These are phyloP conservation scores for Porites divaricata DNA, from an alignment of 92 coral and sea anemone genomes.

Conservation along the genomic window DNA sequence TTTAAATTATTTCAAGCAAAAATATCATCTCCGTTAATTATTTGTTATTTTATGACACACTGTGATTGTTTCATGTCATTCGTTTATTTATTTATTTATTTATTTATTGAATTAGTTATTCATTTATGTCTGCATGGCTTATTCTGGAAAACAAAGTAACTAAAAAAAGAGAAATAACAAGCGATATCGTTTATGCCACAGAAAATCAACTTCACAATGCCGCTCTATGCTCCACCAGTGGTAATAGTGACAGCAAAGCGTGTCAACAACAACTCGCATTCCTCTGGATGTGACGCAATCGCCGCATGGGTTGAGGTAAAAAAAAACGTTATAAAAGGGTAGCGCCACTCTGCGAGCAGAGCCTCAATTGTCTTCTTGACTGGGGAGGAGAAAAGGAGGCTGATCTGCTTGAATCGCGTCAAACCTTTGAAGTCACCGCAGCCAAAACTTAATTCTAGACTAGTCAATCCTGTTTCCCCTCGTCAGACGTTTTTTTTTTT, in stretches of 20 bases:
- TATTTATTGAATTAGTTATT: not conserved
- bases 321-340: not conserved
- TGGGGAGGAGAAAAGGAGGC: not conserved
- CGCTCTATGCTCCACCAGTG: not conserved
- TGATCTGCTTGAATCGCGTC: too few species aligned
- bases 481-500: too few species aligned
- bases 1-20: too few species aligned
- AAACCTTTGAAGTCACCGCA: too few species aligned
- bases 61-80: too few species aligned
- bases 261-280: not conserved
- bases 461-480: too few species aligned
- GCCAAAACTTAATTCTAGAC: too few species aligned
- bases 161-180: too few species aligned
- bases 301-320: conserved; percentile 1
- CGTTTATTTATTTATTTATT: too few species aligned
- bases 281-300: not conserved
- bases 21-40: too few species aligned
- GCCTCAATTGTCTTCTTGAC: not conserved
- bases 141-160: not conserved
- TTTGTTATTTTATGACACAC: too few species aligned
- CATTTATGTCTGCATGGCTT: not conserved
- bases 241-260: not conserved
- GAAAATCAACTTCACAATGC: not conserved
- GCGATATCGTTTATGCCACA: not conserved
- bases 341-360: not conserved